phyloP scores from a whole-genome alignment of 2,888 invertebrate species.

The Pterostichus niger region DNA sequence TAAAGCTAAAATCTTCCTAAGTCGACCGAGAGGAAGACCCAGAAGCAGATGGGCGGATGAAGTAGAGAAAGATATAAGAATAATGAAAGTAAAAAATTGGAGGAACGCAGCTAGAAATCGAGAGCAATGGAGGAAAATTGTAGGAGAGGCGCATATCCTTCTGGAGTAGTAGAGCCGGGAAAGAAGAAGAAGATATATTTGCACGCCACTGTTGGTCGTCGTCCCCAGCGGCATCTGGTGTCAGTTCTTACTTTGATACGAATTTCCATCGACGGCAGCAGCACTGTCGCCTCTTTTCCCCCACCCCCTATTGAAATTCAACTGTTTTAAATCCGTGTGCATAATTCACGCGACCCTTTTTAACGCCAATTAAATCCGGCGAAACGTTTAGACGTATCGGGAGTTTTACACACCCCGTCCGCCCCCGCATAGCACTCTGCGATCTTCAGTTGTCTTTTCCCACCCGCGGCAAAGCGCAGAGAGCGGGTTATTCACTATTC shows the following conservation, averaged over 20 bases:
- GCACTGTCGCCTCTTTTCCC: constrained; percentile 10
- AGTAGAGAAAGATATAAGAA: too few species aligned
- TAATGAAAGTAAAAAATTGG: too few species aligned
- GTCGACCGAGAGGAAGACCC: too few species aligned
- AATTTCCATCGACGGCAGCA: constrained; percentile 30
- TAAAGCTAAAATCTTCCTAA: too few species aligned
- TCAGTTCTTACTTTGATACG: constrained; percentile 56
- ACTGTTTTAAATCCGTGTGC: constrained; percentile 70
- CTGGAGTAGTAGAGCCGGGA: too few species aligned
- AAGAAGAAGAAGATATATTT: too few species aligned
- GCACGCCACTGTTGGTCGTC: constrained; percentile 7
- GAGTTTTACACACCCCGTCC: constrained; percentile 54
- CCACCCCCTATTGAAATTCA: constrained; percentile 35
- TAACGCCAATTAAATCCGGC: constrained; percentile 74
- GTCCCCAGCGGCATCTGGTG: constrained; percentile 32
- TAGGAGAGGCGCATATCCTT: too few species aligned
- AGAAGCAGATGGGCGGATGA: too few species aligned
- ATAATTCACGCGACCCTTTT: constrained; percentile 73
- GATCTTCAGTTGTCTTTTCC: constrained; percentile 44
- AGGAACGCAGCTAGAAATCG: too few species aligned
- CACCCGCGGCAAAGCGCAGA: background rate
- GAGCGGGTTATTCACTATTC: constrained; percentile 47
- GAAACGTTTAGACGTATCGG: constrained; percentile 73
- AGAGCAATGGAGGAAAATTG: too few species aligned
- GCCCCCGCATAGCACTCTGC: background rate